Percentiles rank a stretch among this genome's conserved stretches.
phyloP scores from a whole-genome alignment of 92 coral and sea anemone genomes.

The Porites evermanni region DNA sequence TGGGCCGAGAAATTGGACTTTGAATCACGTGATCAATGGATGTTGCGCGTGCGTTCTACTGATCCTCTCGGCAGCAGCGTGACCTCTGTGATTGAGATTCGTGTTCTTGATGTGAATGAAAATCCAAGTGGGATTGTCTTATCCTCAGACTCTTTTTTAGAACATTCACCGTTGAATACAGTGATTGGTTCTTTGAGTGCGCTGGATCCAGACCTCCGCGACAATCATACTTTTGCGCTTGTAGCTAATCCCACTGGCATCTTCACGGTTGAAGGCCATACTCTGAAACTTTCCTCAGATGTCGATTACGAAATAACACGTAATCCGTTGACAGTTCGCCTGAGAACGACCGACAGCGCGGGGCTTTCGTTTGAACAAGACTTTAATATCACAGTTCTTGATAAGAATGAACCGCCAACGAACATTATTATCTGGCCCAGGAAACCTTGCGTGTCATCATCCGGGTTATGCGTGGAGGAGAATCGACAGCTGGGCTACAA shows the following conservation, averaged over 20 bases:
- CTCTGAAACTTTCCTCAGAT: conserved; percentile 45
- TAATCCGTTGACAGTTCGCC: conserved; percentile 31
- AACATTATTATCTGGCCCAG: conserved; percentile 29
- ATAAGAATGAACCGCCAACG: conserved; percentile 70
- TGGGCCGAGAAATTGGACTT: conserved; percentile 58
- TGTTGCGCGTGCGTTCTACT: conserved; percentile 55
- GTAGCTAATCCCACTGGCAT: conserved; percentile 47
- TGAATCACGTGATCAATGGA: conserved; percentile 61
- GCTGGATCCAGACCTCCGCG: conserved; percentile 70
- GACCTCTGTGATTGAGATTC: conserved; percentile 57
- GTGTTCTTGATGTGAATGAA: conserved; percentile 69
- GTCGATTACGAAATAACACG: conserved; percentile 59
- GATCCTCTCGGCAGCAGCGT: conserved; percentile 62
- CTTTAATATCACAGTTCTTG: conserved; percentile 59
- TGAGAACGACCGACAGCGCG: conserved; percentile 61
- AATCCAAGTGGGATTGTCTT: conserved; percentile 59
- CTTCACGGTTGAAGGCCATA: conserved; percentile 46
- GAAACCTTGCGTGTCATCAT: conserved; percentile 30
- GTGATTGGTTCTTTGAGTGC: conserved; percentile 69
- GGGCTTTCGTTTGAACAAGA: conserved; percentile 53
- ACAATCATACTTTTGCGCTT: conserved; percentile 69
- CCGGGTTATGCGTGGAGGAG: conserved; percentile 62
- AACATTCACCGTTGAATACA: conserved; percentile 70
- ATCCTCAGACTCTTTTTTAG: conserved; percentile 67
- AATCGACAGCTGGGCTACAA: conserved; percentile 65